Conservation (phyloP, 2,113 vertebrate species). For the Ptyas mucosa region DNA sequence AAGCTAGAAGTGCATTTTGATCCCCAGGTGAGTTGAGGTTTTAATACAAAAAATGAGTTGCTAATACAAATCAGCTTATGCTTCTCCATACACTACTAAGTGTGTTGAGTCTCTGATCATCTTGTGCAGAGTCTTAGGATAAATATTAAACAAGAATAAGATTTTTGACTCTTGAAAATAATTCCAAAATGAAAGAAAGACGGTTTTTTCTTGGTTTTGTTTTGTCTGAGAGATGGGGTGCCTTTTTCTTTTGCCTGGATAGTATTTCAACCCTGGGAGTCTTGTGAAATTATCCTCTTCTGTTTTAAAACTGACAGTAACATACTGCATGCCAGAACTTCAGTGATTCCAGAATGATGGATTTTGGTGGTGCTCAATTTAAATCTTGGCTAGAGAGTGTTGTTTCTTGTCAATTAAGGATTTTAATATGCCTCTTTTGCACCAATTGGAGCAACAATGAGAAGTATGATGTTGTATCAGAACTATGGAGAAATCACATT, state of each 20-base stretch:
- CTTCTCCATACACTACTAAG: neutral
- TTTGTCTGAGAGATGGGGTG: neutral
- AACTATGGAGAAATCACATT: neutral
- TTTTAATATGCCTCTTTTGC: neutral
- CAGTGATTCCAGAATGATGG: slow-evolving; percentile 4
- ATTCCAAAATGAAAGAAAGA: neutral
- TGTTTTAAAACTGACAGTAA: slow-evolving; percentile 6
- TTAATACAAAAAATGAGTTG: neutral
- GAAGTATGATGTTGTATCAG: neutral
- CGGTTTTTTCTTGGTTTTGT: neutral
- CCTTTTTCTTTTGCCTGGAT: neutral
- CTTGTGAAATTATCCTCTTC: slow-evolving; percentile 6
- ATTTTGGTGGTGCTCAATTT: neutral
- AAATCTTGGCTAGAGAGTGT: neutral
- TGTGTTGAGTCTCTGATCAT: neutral
- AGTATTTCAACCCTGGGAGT: neutral
- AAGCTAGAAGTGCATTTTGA: slow-evolving; percentile 76
- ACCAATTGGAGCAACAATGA: neutral
- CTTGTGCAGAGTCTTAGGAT: neutral
- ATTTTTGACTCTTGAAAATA: neutral
- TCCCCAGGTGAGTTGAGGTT: slow-evolving; percentile 65
- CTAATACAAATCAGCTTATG: neutral
- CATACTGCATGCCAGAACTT: neutral
- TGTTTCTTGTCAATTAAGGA: neutral
- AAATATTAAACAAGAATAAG: neutral